Evolutionary conservation across 2,888 invertebrate species (phyloP).

Genomic region (Leptinotarsa rubiginosa): DNA sequence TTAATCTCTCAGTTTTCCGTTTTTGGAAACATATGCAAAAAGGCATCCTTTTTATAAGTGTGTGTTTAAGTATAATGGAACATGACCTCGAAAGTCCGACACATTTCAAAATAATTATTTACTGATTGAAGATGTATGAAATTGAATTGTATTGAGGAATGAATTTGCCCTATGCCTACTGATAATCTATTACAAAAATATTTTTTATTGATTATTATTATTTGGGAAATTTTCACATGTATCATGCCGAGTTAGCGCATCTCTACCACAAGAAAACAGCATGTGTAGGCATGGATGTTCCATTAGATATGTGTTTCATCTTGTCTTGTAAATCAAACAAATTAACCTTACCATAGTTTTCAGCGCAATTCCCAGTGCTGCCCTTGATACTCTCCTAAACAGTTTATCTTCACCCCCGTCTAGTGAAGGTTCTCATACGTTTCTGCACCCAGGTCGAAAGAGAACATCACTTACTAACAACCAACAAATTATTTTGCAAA

Average conservation of each 20-base stretch:
- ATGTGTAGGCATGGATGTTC: not conserved
- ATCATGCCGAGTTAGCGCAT: not conserved
- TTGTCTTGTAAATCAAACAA: not conserved
- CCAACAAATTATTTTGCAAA: constrained; percentile 9
- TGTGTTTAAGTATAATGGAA: too few relatives aligned
- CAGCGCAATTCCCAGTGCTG: constrained; percentile 18
- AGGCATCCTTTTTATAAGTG: too few relatives aligned
- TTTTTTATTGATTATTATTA: too few relatives aligned
- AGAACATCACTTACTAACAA: constrained; percentile 12
- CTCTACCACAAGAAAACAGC: not conserved
- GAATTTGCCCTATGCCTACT: too few relatives aligned
- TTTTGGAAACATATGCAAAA: too few relatives aligned
- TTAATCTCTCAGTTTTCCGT: too few relatives aligned
- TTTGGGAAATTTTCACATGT: too few relatives aligned
- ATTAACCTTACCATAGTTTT: constrained; percentile 3
- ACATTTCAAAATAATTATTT: too few relatives aligned
- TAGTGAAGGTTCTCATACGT: not conserved
- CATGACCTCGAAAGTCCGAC: too few relatives aligned
- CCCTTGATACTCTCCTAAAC: constrained; percentile 2
- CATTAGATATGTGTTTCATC: not conserved
- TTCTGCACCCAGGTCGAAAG: not conserved
- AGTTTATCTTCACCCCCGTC: not conserved
- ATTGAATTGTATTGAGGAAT: too few relatives aligned
- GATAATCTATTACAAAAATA: too few relatives aligned
- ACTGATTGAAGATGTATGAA: too few relatives aligned